A percentile compares a stretch with the other conserved stretches of the same genome.
Conservation (phyloP, 1,140 invertebrate genomes). For the Andricus grossulariae region DNA sequence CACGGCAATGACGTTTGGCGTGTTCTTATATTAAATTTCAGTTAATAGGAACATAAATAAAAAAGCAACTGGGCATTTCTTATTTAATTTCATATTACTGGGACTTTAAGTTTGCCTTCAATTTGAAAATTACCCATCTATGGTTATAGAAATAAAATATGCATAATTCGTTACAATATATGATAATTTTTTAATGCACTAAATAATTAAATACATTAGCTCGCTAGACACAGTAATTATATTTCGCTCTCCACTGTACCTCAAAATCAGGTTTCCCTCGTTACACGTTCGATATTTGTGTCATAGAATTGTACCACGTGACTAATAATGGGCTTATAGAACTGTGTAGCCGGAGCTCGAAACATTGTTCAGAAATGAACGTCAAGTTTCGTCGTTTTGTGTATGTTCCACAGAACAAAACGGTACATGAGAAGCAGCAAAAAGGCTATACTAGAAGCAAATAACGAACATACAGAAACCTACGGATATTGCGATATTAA, state of each 20-base stretch:
- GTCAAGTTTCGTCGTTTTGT: constrained; percentile 15
- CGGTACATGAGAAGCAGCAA: constrained; percentile 22
- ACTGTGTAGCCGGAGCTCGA: neutral
- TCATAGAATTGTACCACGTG: neutral
- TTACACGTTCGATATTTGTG: constrained; percentile 15
- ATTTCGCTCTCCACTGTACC: neutral
- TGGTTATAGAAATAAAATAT: too few species aligned
- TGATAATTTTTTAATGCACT: too few species aligned
- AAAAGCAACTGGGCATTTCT: too few species aligned
- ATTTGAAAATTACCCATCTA: too few species aligned
- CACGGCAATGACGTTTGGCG: too few species aligned
- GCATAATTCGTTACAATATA: too few species aligned
- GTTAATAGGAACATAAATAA: too few species aligned
- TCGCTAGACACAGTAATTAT: neutral
- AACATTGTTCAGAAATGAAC: constrained; percentile 18
- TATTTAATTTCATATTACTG: too few species aligned
- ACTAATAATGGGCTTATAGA: constrained; percentile 2
- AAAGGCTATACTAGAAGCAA: constrained; percentile 12
- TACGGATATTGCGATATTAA: constrained; percentile 30
- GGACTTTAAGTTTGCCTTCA: too few species aligned
- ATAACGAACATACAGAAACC: constrained; percentile 19
- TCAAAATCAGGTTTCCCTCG: neutral
- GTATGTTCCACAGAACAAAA: constrained; percentile 1
- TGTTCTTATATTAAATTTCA: too few species aligned
- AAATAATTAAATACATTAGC: constrained; percentile 6